phyloP scores from a whole-genome alignment of 2,888 invertebrate genomes.

The Apamea sordens region DNA sequence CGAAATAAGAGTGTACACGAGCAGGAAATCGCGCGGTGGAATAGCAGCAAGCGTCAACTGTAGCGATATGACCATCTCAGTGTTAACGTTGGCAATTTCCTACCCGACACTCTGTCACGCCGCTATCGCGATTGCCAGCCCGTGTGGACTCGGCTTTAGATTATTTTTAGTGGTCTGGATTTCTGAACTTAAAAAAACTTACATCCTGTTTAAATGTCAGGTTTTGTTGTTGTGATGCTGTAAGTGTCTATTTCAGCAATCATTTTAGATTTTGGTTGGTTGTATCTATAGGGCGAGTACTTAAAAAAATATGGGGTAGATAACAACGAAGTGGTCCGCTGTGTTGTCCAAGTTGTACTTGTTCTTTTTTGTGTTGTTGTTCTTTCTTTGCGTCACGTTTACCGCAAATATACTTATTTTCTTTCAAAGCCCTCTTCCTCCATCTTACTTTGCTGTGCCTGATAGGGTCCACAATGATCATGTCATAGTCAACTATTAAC shows the following conservation, averaged over 20 bases:
- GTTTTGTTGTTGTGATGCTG: neutral
- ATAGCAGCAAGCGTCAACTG: constrained; percentile 17
- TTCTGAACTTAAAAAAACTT: neutral
- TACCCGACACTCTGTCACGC: constrained; percentile 44
- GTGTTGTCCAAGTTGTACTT: no score
- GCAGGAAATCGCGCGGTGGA: constrained; percentile 36
- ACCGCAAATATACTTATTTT: no score
- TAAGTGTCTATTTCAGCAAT: neutral
- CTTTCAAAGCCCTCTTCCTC: no score
- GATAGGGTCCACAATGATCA: no score
- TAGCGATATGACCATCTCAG: constrained; percentile 38
- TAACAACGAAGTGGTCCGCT: no score
- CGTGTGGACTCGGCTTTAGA: constrained; percentile 28
- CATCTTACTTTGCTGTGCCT: no score
- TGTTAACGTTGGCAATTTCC: constrained; percentile 59
- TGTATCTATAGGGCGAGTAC: no score
- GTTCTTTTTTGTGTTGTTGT: no score
- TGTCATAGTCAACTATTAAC: no score
- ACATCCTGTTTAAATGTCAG: neutral
- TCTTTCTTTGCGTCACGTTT: no score
- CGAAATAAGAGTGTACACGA: constrained; percentile 37
- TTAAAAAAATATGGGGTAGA: no score
- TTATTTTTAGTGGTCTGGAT: constrained; percentile 28
- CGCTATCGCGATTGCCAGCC: constrained; percentile 54
- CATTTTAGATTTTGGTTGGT: neutral